Conservation (phyloP, 2,888 invertebrate species). For the Suillia variegata region DNA sequence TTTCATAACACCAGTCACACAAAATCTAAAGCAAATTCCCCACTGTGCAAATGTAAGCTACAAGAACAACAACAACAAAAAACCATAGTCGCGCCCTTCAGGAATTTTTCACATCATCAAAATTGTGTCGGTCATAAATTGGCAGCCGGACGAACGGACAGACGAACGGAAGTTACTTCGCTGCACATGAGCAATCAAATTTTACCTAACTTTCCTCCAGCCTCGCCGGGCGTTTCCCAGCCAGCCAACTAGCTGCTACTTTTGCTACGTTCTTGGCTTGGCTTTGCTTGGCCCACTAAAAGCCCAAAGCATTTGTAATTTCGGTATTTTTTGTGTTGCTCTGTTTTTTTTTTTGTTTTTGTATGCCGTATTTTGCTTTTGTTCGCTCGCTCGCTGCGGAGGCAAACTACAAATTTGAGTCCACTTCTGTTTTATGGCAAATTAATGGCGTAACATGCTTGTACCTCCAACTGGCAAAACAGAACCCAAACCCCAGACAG, state of each 20-base stretch:
- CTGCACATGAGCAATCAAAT: constrained; percentile 1
- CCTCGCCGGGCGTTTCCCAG: too few species aligned
- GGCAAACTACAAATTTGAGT: constrained; percentile 47
- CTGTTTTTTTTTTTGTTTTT: too few species aligned
- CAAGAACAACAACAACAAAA: too few species aligned
- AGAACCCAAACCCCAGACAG: constrained; percentile 14
- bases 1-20: too few species aligned
- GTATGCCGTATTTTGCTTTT: too few species aligned
- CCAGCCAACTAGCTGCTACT: too few species aligned
- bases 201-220: background rate
- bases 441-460: constrained; percentile 53
- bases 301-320: constrained; percentile 42
- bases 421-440: constrained; percentile 56
- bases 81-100: too few species aligned
- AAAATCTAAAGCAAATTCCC: too few species aligned
- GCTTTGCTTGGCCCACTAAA: background rate
- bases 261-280: constrained; percentile 23
- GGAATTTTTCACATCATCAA: constrained; percentile 9
- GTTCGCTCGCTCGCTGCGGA: constrained; percentile 18
- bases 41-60: too few species aligned
- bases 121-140: constrained; percentile 20
- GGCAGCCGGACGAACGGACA: background rate
- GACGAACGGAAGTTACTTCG: background rate
- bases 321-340: too few species aligned
- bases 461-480: constrained; percentile 22